Evolutionary conservation across 2,888 invertebrate genomes (phyloP).

Genomic region (Apeira syringaria): DNA sequence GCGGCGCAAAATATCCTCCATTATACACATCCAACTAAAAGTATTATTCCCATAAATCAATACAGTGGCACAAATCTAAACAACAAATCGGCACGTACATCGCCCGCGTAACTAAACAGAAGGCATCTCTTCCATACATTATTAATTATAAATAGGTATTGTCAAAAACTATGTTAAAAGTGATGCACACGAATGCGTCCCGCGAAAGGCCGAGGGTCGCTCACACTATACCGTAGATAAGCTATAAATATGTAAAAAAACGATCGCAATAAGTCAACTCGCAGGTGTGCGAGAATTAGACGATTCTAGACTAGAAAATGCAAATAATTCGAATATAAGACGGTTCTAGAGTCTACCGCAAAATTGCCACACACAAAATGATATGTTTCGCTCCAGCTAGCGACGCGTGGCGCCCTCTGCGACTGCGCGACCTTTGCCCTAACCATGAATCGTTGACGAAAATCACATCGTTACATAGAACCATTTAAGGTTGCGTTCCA

Average conservation of each 20-base stretch:
- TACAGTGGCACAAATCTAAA: conserved; percentile 19
- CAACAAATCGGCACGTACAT: conserved; percentile 34
- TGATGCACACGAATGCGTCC: conserved; percentile 54
- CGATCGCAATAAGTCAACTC: conserved; percentile 48
- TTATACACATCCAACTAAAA: conserved; percentile 17
- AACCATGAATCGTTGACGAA: too few species aligned
- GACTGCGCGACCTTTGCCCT: conserved; percentile 27
- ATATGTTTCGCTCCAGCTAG: conserved; percentile 58
- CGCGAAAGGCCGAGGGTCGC: conserved; percentile 39
- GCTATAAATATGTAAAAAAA: conserved; percentile 48
- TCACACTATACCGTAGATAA: conserved; percentile 40
- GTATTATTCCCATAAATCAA: conserved; percentile 24
- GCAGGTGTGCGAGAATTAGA: conserved; percentile 53
- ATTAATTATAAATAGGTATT: conserved; percentile 14
- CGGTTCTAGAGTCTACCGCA: conserved; percentile 40
- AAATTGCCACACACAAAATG: conserved; percentile 56
- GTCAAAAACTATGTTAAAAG: conserved; percentile 39
- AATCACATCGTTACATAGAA: too few species aligned
- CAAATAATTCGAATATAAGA: conserved; percentile 62
- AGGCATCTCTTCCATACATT: conserved; percentile 31
- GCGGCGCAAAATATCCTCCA: too few species aligned
- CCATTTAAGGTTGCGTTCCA: too few species aligned
- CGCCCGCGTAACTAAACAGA: conserved; percentile 33
- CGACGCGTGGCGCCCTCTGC: conserved; percentile 38
- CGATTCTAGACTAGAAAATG: conserved; percentile 79